Evolutionary conservation across 1,140 invertebrate species (phyloP), one percentile per base, ranked within the genome.

Genomic region (Megalopta genalis): DNA sequence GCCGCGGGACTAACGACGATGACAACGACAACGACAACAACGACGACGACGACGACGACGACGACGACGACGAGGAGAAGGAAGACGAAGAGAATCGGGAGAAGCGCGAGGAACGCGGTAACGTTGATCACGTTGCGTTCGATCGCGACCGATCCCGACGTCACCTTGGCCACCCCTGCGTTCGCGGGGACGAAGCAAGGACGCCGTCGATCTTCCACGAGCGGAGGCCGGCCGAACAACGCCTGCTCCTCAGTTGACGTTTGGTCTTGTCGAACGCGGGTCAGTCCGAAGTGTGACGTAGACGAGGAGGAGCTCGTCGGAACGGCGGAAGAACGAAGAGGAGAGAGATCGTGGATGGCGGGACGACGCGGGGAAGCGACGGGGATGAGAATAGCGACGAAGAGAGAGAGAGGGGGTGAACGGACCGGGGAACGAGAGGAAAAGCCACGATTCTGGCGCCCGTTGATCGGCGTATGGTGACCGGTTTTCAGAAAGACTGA

Each of bases 171-270:
- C n/a, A n/a, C n/a, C 23, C 59, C 5, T 70, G 76, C 23, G n/a
- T 16, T 2, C 21, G 59, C 16, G 64, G 21, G 37, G 46, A 70
- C 16, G 21, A 67, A n/a, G 46, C 21, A n/a, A 25, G 12, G 12
- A 16, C 16, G 49, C 4, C 64, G 52, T 52, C 21, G 60, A 46
- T 23, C 21, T 39, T 57, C 65, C 49, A 18, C 42, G 21, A 27
- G 18, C 59, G 54, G 32, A 32, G 57, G 60, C 46, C 75, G 0
- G 49, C 54, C 32, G 49, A 83, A 37, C 49, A n/a, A n/a, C 32
- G 25, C 1, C 21, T 70, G 37, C 8, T 83, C 67, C 70, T 84
- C 71, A 84, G 82, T 84, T 84, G 83, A 84, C 83, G 77, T 73
- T 75, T 42, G 64, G 66, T 57, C 39, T 10, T 25, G 39, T 63